These are phyloP conservation scores for Telmatherina bonti DNA, from an alignment of 2,797 vertebrate genomes.

Conservation along the genomic window DNA sequence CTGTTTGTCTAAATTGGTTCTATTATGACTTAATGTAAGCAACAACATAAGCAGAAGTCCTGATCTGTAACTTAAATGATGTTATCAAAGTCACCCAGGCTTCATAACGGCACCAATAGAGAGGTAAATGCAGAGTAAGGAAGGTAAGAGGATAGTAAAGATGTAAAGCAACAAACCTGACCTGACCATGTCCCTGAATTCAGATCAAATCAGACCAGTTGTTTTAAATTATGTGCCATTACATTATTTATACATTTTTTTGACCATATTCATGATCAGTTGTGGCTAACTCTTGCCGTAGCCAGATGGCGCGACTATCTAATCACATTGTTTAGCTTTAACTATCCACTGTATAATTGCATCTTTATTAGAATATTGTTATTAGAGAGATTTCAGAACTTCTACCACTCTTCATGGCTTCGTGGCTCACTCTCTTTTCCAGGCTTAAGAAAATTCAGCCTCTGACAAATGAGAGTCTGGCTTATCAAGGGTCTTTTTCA, in stretches of 20 bases:
- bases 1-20: conserved; percentile 77
- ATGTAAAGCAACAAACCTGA: background rate
- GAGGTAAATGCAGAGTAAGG: background rate
- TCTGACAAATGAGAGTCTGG: background rate
- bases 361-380: conserved; percentile 39
- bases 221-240: background rate
- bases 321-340: conserved; percentile 55
- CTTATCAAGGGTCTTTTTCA: background rate
- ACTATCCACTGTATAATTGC: conserved; percentile 50
- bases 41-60: conserved; percentile 43
- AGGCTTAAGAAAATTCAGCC: background rate
- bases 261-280: background rate
- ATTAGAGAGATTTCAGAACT: background rate
- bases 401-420: background rate
- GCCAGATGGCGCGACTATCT: conserved; percentile 11
- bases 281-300: conserved; percentile 13
- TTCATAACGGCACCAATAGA: conserved; percentile 14
- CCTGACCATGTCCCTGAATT: background rate
- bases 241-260: background rate
- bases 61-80: conserved; percentile 71
- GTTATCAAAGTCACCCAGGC: conserved; percentile 72
- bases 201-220: background rate
- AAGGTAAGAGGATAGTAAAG: background rate
- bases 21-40: conserved; percentile 76
- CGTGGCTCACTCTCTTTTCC: too few species aligned